Percentiles rank a stretch among this genome's conserved stretches.
phyloP scores from a whole-genome alignment of 2,113 vertebrate species.

The Seriola aureovittata region DNA sequence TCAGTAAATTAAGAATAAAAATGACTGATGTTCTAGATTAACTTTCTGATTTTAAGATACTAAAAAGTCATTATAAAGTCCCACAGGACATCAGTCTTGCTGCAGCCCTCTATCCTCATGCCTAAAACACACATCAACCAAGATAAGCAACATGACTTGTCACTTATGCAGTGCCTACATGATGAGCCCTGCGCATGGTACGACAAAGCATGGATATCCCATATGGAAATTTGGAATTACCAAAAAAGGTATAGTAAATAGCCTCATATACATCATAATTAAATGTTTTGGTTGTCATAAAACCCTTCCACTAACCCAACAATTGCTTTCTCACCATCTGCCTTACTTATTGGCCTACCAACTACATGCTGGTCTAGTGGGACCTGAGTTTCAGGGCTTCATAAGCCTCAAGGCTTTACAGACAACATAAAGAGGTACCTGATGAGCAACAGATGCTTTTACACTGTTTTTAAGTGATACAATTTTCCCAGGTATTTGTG shows the following conservation, averaged over 20 bases:
- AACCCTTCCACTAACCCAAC: background rate
- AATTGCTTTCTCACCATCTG: background rate
- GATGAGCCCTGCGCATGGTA: background rate
- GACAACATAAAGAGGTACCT: background rate
- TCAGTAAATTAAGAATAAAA: background rate
- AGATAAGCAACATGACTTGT: background rate
- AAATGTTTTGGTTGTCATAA: background rate
- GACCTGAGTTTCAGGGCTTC: background rate
- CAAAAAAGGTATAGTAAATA: background rate
- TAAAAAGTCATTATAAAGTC: background rate
- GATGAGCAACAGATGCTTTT: background rate
- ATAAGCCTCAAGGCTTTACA: background rate
- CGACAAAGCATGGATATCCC: accelerated
- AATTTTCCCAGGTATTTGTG: background rate
- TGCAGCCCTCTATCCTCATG: background rate
- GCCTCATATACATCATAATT: background rate
- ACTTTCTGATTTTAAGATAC: background rate
- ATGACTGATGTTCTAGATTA: background rate
- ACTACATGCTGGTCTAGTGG: background rate
- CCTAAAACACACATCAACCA: background rate
- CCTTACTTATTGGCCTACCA: background rate
- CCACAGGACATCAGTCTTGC: background rate
- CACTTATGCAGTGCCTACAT: background rate
- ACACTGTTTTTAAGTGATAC: background rate
- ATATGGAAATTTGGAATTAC: background rate